Base-by-base conservation (phyloP, 2,113 vertebrate genomes). In the Typhlomys cinereus region DNA sequence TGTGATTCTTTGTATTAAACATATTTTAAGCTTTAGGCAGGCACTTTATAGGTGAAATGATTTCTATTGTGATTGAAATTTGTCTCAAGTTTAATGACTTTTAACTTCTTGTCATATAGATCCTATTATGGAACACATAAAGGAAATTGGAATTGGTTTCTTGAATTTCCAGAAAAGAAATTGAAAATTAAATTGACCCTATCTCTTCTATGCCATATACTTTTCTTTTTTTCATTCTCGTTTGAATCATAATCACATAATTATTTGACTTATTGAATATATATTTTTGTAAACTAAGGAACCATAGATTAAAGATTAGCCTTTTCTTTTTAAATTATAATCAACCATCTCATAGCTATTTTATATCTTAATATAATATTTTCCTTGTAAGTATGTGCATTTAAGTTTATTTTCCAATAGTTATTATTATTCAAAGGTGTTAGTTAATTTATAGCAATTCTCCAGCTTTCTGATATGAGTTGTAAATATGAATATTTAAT, bases 101-200 rank as follows among this genome's bases (percentile, higher is more conserved):
- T 92, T 92, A 91, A 87, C 64, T 96, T 52, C 66, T 80, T 87
- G 46, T 91, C 95, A 85, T 70, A 74, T 89, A 94, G 93, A 82
- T 96, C 94, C 44, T 88, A 21, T 94, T 95, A 91, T 88, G n/a
- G 84, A 96, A 95, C 57, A 66, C 80, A 85, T 39, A 83, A 80
- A 86, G 10, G 76, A 88, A 79, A 88, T 87, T 89, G 93, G 36
- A 88, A 78, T 94, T 84, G 36, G 20, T 74, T 90, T 93, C 75
- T 59, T 93, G 59, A 90, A 57, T 93, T 95, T 92, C 66, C 87
- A 80, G 31, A 85, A 95, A 61, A 89, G 84, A 88, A 90, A 83
- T 57, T 83, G 61, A 84, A 95, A 83, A 78, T 84, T 79, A 61
- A 90, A 88, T 84, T 48, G 61, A 20, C 54, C 4, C 75, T 78